phyloP scores from a whole-genome alignment of 2,113 vertebrate species.

The Menidia beryllina region DNA sequence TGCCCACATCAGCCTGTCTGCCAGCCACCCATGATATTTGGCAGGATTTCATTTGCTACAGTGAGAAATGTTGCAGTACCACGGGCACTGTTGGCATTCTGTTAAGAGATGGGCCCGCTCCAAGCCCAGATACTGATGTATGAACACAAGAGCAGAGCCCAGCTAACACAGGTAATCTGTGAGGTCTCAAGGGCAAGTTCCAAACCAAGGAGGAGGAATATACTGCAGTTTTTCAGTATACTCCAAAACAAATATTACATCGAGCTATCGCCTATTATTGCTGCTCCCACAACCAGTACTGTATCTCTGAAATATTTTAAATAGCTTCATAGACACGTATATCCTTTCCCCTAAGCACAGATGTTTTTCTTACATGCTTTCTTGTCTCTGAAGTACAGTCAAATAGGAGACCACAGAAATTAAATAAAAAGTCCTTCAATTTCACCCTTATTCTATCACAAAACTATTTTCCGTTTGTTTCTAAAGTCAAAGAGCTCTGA shows the following conservation, averaged over 20 bases:
- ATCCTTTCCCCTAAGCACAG: no score
- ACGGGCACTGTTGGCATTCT: constrained; percentile 46
- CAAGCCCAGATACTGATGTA: constrained; percentile 60
- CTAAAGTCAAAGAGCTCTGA: background rate
- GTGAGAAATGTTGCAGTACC: constrained; percentile 45
- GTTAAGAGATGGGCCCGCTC: constrained; percentile 54
- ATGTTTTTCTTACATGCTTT: background rate
- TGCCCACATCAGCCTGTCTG: constrained; percentile 52
- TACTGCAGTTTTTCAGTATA: background rate
- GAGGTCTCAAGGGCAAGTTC: constrained; percentile 50
- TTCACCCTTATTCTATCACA: constrained; percentile 41
- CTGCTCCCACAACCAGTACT: constrained; percentile 12
- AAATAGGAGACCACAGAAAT: constrained; percentile 42
- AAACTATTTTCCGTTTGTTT: constrained; percentile 18
- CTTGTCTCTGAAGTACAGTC: background rate
- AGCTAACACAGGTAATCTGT: constrained; percentile 52
- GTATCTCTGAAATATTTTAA: background rate
- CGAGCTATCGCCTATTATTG: constrained; percentile 15
- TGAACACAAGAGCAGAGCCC: constrained; percentile 47
- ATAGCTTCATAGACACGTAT: no score
- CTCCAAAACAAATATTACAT: constrained; percentile 21
- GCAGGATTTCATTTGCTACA: constrained; percentile 58
- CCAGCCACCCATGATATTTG: constrained; percentile 65
- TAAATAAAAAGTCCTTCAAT: constrained; percentile 27
- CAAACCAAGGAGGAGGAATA: constrained; percentile 35